A percentile compares a stretch with the other conserved stretches of the same genome.
phyloP scores from a whole-genome alignment of 2,113 vertebrate species.

The Sinosuthora webbiana region DNA sequence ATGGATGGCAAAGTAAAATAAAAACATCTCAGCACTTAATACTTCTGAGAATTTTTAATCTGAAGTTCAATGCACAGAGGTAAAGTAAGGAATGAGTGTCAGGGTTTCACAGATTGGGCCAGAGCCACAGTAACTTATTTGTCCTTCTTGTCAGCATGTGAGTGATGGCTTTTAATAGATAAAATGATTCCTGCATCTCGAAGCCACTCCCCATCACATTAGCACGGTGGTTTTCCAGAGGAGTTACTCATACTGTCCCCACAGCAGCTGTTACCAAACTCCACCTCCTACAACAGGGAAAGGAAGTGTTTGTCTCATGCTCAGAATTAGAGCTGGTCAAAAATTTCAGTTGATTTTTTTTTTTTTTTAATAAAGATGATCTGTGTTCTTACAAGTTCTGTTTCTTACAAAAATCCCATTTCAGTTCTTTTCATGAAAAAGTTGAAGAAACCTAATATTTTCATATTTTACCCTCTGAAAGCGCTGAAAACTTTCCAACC shows the following conservation, averaged over 20 bases:
- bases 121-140: not conserved
- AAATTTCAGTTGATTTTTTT: not conserved
- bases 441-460: not conserved
- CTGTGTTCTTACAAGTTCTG: not conserved
- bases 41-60: not conserved
- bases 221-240: not conserved
- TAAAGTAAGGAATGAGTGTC: not conserved
- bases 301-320: not conserved
- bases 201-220: not conserved
- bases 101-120: not conserved
- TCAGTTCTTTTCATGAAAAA: not conserved
- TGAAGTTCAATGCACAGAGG: not conserved
- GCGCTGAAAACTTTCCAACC: not conserved
- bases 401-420: not conserved
- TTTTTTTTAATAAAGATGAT: not conserved
- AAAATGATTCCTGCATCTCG: not conserved
- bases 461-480: not conserved
- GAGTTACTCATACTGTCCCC: not conserved
- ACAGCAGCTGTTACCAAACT: not conserved
- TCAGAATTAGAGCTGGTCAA: not conserved
- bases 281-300: not conserved
- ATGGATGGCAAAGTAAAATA: not conserved
- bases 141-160: not conserved
- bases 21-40: not conserved
- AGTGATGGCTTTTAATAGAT: conserved; percentile 40